Base-by-base conservation (phyloP, 2,113 vertebrate genomes). In the Dolichotis patagonum region DNA sequence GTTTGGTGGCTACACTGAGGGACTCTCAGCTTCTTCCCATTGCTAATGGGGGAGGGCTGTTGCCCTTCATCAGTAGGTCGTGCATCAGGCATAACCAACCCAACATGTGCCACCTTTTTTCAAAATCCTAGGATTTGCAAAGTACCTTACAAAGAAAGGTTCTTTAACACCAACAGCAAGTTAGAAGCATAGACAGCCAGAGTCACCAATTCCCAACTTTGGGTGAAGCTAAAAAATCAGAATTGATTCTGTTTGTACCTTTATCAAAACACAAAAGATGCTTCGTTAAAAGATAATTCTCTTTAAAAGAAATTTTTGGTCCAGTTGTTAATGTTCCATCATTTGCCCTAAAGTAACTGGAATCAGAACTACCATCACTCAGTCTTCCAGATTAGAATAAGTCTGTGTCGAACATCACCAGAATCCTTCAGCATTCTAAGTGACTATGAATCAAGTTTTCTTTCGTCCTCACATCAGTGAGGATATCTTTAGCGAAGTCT, bases 271-370 rank as follows among this genome's bases (percentile, higher is more conserved):
- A 14, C 49, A n/a, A 46, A 46, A 46, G 43, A 77, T 77, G 26
- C 80, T 71, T 93, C 56, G 2, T 56, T 78, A 78, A 83, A 77
- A 94, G 46, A 67, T 19, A 80, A 10, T 84, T 63, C 12, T 65
- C 32, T 87, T 52, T 77, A 91, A 71, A 32, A 60, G 46, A 3
- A 82, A 78, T 54, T 83, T 81, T 38, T 56, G 16, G 43, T 41
- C 2, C 12, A 91, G 5, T 30, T 60, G 19, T 46, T 88, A 69
- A 77, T 41, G 24, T 77, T 73, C 46, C 24, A 86, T 13, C 32
- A 90, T 85, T 80, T 96, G 84, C 54, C 69, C 32, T 91, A 7
- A 35, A 91, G 54, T 90, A 77, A 87, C 73, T 62, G 46, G 32
- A 94, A 94, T 81, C 17, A 85, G 46, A 96, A 3, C 16, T 82